Base-by-base conservation (phyloP, 2,113 vertebrate species). In the Ptilorrhoa leucosticta region DNA sequence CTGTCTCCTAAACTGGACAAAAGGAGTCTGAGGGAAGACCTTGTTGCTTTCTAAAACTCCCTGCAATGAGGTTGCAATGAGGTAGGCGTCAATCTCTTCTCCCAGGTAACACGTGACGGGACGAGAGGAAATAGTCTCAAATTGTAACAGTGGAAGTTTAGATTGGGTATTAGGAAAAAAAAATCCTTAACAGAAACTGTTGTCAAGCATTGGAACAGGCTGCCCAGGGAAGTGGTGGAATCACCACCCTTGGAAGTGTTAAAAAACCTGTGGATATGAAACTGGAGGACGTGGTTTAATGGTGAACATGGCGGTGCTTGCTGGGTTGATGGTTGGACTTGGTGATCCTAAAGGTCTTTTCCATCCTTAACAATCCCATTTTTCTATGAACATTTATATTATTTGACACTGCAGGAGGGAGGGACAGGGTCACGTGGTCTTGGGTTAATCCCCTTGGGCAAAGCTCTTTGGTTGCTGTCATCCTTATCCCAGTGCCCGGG, bases 241-340 rank as follows among this genome's bases (percentile, higher is more conserved):
- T 57, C 31, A 14, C 7, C 15, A 13, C 24, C 31, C 27, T 60
- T 58, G 44, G 57, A n/a, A 51, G 9, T 9, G 28, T 17, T 37
- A 37, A 42, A 22, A 56, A 27, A 5, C 7, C 12, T 37, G 31
- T 48, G 30, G 40, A 2, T 35, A 2, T 69, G 27, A 23, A 47
- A 56, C 31, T 28, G 0, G 0, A 27, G 39, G 47, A 22, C 7
- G 0, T 22, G 56, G 16, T 45, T 47, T 26, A 45, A 10, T 15
- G 45, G 30, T 60, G 19, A 66, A n/a, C 11, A 1, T 17, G 69
- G 11, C 8, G 28, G 5, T 45, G 51, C 19, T 64, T 30, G 16
- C 28, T 58, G 60, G 17, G 11, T 23, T 83, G 35, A 8, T 28
- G 22, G 26, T 33, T 42, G 40, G 12, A 14, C 21, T 70, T 24